phyloP scores from a whole-genome alignment of 2,113 vertebrate species.

The Sander vitreus region DNA sequence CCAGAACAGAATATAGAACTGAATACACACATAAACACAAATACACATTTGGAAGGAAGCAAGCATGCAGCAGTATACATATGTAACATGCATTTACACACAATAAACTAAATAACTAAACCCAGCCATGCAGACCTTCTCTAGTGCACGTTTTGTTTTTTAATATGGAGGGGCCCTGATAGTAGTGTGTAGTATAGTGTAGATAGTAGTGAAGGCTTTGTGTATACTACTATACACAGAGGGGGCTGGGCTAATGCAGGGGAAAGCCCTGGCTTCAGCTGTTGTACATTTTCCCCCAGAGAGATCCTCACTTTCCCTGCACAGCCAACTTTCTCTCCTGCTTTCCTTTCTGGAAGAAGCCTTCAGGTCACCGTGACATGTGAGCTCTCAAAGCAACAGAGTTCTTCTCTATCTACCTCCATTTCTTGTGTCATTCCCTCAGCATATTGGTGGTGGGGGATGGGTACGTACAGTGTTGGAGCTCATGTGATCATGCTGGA shows the following conservation, averaged over 20 bases:
- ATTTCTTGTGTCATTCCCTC: constrained; percentile 55
- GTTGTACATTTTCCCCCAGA: constrained; percentile 61
- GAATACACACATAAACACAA: constrained; percentile 26
- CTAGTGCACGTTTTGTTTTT: constrained; percentile 53
- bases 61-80: not conserved
- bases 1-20: constrained; percentile 28
- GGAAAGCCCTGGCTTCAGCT: constrained; percentile 79
- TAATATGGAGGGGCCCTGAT: constrained; percentile 57
- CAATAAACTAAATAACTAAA: not conserved
- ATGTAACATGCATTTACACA: not conserved
- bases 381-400: constrained; percentile 23
- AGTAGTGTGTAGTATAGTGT: too few relatives aligned
- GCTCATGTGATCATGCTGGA: constrained; percentile 67
- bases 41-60: constrained; percentile 22
- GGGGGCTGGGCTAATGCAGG: constrained; percentile 55
- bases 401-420: constrained; percentile 37
- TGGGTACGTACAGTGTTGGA: constrained; percentile 65
- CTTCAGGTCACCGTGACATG: constrained; percentile 40
- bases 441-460: constrained; percentile 61
- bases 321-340: constrained; percentile 34
- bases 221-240: constrained; percentile 49
- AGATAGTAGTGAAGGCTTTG: constrained; percentile 65
- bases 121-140: constrained; percentile 13
- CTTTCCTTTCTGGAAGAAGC: constrained; percentile 43
- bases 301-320: constrained; percentile 56